A percentile compares a stretch with the other conserved stretches of the same genome.
Evolutionary conservation across 2,888 invertebrate species (phyloP).

Genomic region (Eupeodes luniger): DNA sequence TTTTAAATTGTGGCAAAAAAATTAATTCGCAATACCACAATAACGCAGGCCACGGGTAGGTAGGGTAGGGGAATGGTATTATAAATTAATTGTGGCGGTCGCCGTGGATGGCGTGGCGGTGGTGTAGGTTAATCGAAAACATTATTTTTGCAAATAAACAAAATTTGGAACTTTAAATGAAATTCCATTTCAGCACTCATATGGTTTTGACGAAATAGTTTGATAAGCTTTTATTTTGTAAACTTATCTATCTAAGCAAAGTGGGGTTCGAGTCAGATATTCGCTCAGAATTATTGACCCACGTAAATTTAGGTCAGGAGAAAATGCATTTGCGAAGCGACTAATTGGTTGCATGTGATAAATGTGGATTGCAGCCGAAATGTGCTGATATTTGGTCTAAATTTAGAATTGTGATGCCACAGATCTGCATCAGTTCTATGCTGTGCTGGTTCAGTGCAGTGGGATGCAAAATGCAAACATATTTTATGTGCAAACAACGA

Average conservation of each 20-base stretch:
- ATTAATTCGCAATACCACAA: constrained; percentile 8
- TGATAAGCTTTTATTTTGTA: no score
- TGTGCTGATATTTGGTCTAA: constrained; percentile 50
- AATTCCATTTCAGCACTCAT: constrained; percentile 11
- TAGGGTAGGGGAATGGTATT: background rate
- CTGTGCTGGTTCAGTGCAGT: background rate
- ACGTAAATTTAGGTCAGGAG: constrained; percentile 61
- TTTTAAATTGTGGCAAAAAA: constrained; percentile 46
- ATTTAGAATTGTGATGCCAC: constrained; percentile 65
- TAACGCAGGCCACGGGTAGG: constrained; percentile 34
- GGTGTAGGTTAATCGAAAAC: constrained; percentile 43
- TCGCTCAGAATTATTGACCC: constrained; percentile 40
- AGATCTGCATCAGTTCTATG: background rate
- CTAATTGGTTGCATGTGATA: constrained; percentile 62
- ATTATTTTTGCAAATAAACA: constrained; percentile 40
- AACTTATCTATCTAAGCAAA: background rate
- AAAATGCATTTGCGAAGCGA: constrained; percentile 49
- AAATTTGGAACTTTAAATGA: background rate
- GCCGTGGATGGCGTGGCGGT: background rate
- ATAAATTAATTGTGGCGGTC: background rate
- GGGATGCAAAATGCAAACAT: constrained; percentile 7
- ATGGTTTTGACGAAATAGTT: background rate
- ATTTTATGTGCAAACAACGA: background rate
- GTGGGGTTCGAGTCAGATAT: background rate
- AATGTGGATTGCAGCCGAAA: constrained; percentile 32